These are phyloP conservation scores for Sebastes cheni DNA, from an alignment of 2,797 vertebrate species.

Conservation along the genomic window DNA sequence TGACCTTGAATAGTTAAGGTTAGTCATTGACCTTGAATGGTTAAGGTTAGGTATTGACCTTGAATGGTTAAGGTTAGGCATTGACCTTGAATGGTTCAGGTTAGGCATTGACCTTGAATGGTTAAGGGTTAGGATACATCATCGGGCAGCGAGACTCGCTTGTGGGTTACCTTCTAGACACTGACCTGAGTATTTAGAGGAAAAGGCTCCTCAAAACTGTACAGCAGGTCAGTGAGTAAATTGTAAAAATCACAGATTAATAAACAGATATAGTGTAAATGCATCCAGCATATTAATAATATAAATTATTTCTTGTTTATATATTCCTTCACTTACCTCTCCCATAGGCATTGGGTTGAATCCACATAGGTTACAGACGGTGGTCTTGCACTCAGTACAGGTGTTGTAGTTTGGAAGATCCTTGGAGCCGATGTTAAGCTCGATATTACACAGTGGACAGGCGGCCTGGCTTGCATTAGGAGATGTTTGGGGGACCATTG, in stretches of 20 bases:
- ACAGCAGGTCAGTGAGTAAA: not conserved
- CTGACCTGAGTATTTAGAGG: not conserved
- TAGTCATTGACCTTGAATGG: too few relatives aligned
- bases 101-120: too few relatives aligned
- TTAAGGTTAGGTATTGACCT: too few relatives aligned
- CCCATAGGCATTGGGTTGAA: conserved; percentile 91
- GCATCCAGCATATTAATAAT: not conserved
- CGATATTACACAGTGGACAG: conserved; percentile 92
- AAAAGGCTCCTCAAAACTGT: not conserved
- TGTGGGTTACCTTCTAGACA: too few relatives aligned
- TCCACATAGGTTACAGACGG: conserved; percentile 95
- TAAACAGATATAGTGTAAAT: not conserved
- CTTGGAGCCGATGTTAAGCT: conserved; percentile 85
- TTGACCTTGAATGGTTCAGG: too few relatives aligned
- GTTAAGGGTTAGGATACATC: too few relatives aligned
- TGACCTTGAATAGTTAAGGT: too few relatives aligned
- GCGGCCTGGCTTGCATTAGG: conserved; percentile 47
- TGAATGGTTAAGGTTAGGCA: too few relatives aligned
- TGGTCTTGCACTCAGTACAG: conserved; percentile 92
- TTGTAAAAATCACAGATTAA: not conserved
- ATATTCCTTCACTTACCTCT: conserved; percentile 83
- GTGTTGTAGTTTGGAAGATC: conserved; percentile 89
- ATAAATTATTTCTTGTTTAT: not conserved
- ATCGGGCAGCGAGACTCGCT: too few relatives aligned
- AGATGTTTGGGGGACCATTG: conserved; percentile 41